A percentile compares a stretch with the other conserved stretches of the same genome.
phyloP scores from a whole-genome alignment of 1,140 invertebrate species.

The Pygmarrhopalites habei region DNA sequence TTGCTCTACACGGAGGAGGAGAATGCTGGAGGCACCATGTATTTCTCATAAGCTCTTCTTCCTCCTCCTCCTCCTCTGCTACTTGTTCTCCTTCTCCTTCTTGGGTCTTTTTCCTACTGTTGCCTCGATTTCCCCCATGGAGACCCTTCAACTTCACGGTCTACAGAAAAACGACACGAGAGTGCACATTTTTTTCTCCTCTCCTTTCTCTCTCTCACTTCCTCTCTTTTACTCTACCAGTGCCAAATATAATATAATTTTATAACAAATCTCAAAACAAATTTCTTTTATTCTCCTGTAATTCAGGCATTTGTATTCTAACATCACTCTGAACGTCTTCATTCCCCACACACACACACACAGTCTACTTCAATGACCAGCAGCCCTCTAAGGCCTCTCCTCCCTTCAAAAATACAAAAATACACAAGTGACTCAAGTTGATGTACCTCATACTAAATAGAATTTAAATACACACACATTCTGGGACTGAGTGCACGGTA shows the following conservation, averaged over 20 bases:
- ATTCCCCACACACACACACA: background rate
- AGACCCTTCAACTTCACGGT: constrained; percentile 20
- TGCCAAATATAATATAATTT: constrained; percentile 17
- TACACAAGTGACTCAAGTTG: no score
- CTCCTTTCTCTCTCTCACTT: background rate
- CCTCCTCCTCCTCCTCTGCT: no score
- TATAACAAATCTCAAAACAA: constrained; percentile 19
- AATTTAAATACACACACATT: no score
- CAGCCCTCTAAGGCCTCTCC: no score
- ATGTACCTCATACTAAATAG: no score
- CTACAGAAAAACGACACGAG: constrained; percentile 1
- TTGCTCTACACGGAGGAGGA: no score
- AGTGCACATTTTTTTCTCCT: background rate
- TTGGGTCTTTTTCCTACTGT: no score
- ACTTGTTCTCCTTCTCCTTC: constrained; percentile 1
- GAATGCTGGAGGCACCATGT: background rate
- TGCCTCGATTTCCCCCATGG: constrained; percentile 3
- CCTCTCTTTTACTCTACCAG: background rate
- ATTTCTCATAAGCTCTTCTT: constrained; percentile 2
- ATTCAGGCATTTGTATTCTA: constrained; percentile 13
- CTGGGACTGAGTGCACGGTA: no score
- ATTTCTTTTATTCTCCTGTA: constrained; percentile 7
- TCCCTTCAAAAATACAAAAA: no score
- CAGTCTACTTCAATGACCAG: no score
- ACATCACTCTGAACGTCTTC: constrained; percentile 2